Evolutionary conservation across 1,140 invertebrate genomes (phyloP), one percentile per base, ranked within the genome.

Genomic region (Tetragonula clypearis): DNA sequence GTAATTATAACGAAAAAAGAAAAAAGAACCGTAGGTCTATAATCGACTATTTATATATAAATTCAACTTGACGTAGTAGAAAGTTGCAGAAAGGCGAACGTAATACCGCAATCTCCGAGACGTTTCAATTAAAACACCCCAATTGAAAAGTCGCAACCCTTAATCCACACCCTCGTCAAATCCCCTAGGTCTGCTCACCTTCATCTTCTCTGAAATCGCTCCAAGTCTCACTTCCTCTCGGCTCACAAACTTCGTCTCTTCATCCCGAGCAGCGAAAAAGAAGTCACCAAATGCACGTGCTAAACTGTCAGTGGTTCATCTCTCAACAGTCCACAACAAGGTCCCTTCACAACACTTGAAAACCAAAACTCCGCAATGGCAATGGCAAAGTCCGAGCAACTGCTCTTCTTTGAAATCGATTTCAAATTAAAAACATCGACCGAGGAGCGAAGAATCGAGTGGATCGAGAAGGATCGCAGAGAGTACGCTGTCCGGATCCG

Each of bases 401-500:
- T 35, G 8, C 6, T 49, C 41, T 6, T 0, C 8, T 49, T 49
- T 8, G 8, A 49, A 49, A 8, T 9, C 8, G 8, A 49, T 49
- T 8, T 49, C 6, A 49, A 49, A 8, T 49, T 0, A 8, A 8
- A 30, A 49, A 49, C 41, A 0, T 8, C 6, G 41, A 49, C 9
- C 14, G 23, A 49, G 41, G 41, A 19, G 19, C 2, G 26, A 35
- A 21, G 2, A 35, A 79, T 79, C 15, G 41, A 8, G 41, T 41
- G 23, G 23, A 85, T 74, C 69, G 73, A 76, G 71, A 62, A 69
- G n/a, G 65, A 82, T 82, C 84, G 23, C 17, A 19, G 65, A 62
- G 21, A 12, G 35, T 79, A 84, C 79, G 76, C 89, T 88, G 56
- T 84, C 49, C 88, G 66, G 87, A 30, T 82, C 88, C 82, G 80